Base-by-base conservation (phyloP, 2,888 invertebrate genomes). In the Macrosoma leucophasiata region DNA sequence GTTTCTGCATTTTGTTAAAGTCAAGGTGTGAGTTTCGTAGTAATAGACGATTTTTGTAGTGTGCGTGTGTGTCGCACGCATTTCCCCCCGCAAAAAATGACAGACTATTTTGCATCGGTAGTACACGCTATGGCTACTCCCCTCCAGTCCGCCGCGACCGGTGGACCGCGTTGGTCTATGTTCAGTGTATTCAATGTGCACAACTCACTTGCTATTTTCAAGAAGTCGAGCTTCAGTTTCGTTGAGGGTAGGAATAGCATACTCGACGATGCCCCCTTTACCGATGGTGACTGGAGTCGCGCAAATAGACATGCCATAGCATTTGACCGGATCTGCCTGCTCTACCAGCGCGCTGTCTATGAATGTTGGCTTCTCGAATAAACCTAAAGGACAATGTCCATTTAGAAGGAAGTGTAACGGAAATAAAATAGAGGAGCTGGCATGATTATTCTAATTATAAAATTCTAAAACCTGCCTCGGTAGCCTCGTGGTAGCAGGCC, bases 291-390 rank as follows among this genome's bases (percentile, higher is more conserved):
- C 50, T 0, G 82, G 79, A 0, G 77, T 69, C 3, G 81, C 69
- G 34, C 81, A 82, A 3, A 64, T 46, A 8, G 49, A 23, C 73
- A 82, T 62, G n/a, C 53, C 51, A 46, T 60, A 81, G 24, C 77
- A 77, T 33, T 60, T 62, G 8, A 45, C 44, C 0, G 77, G 71
- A 21, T 70, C 50, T 0, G 26, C 56, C 30, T 79, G 79, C 31
- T 81, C 70, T 1, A 82, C 81, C 2, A 82, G 41, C 1, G 78
- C 82, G 18, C 82, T 81, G 53, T 81, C 81, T 17, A 81, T 61
- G 37, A 64, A 63, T 2, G 74, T 42, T 1, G 68, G 54, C 29
- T 41, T 53, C 45, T 67, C 68, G 42, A 76, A 75, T 0, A 81
- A 34, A 36, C 82, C 82, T 82, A 10, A 7, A 7, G 4, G 17